These are phyloP conservation scores for Nannoperca australis DNA, from an alignment of 2,797 vertebrate genomes.

Conservation along the genomic window DNA sequence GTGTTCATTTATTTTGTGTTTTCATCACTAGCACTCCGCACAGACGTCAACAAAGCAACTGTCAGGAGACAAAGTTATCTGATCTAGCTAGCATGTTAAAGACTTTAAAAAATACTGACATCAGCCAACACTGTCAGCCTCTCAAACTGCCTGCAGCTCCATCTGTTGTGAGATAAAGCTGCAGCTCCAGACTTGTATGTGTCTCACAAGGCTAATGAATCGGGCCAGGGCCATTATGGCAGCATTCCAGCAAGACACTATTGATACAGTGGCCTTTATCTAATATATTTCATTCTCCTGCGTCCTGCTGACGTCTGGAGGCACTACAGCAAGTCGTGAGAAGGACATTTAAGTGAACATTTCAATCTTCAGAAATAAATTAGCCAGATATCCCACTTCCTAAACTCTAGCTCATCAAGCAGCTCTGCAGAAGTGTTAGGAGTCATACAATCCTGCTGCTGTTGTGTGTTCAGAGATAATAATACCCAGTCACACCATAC, in stretches of 20 bases:
- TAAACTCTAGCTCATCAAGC: background rate
- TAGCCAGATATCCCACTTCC: background rate
- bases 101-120: background rate
- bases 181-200: conserved; percentile 12
- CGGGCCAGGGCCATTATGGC: conserved; percentile 15
- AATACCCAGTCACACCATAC: conserved; percentile 35
- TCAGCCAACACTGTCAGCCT: conserved; percentile 7
- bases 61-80: background rate
- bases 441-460: conserved; percentile 12
- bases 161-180: conserved; percentile 24
- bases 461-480: conserved; percentile 37
- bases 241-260: conserved; percentile 20
- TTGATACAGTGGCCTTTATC: conserved; percentile 9
- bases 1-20: background rate
- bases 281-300: background rate
- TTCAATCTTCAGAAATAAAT: conserved; percentile 6
- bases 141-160: conserved; percentile 43
- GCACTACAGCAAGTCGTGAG: background rate
- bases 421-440: background rate
- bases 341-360: background rate
- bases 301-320: background rate
- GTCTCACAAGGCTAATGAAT: conserved; percentile 34
- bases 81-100: conserved; percentile 10
- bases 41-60: background rate
- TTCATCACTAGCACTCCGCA: background rate